Percentiles rank a stretch among this genome's conserved stretches.
These are phyloP conservation scores for Apus apus DNA, from an alignment of 2,113 vertebrate species.

Conservation along the genomic window DNA sequence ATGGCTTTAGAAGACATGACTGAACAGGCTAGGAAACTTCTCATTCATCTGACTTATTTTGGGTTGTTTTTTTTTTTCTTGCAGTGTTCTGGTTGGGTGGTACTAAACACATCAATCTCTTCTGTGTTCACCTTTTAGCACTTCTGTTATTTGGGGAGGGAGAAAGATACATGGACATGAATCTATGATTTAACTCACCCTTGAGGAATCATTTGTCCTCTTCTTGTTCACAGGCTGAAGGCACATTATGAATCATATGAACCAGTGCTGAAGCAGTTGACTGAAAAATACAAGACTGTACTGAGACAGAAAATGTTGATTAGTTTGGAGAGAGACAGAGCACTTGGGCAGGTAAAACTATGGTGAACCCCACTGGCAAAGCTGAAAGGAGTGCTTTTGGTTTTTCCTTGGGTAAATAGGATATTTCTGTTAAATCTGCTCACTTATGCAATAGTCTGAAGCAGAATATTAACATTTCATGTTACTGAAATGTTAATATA, in stretches of 20 bases:
- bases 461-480: not conserved
- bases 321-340: conserved; percentile 83
- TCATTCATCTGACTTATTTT: not conserved
- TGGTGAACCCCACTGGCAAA: not conserved
- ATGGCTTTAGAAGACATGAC: not conserved
- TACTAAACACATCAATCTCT: not conserved
- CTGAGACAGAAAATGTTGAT: conserved; percentile 84
- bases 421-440: not conserved
- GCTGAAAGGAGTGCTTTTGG: not conserved
- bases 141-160: not conserved
- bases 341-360: conserved; percentile 74
- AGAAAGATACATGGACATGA: not conserved
- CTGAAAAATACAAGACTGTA: conserved; percentile 83
- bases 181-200: conserved; percentile 7
- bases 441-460: not conserved
- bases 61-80: not conserved
- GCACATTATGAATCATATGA: conserved; percentile 83
- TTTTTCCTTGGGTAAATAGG: not conserved
- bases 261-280: conserved; percentile 78
- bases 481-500: not conserved
- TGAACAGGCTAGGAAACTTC: not conserved
- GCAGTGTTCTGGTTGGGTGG: not conserved
- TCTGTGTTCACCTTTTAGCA: conserved; percentile 7
- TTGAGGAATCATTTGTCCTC: not conserved
- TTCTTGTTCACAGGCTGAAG: conserved; percentile 78